A percentile compares a stretch with the other conserved stretches of the same genome.
Conservation (phyloP, 1,140 invertebrate species). For the Laupala kohalensis region DNA sequence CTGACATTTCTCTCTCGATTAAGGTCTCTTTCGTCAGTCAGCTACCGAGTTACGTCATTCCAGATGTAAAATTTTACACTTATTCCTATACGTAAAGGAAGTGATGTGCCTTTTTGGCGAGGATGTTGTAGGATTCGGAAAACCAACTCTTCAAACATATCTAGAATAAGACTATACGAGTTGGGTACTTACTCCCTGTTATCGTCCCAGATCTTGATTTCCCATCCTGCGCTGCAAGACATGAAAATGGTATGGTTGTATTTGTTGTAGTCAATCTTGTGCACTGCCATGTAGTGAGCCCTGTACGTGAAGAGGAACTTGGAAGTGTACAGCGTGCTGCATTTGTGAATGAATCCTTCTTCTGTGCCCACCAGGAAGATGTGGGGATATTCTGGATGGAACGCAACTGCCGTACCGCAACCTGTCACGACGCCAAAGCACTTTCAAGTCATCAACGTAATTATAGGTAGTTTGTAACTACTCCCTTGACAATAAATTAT, state of each 20-base stretch:
- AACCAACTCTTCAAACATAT: too few species aligned
- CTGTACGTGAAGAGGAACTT: constrained; percentile 64
- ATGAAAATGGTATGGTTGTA: constrained; percentile 77
- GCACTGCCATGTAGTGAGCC: constrained; percentile 78
- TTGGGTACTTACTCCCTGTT: constrained; percentile 39
- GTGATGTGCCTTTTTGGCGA: too few species aligned
- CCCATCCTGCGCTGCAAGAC: constrained; percentile 85
- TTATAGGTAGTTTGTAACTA: too few species aligned
- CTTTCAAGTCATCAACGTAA: not conserved
- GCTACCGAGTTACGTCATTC: too few species aligned
- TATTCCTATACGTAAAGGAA: too few species aligned
- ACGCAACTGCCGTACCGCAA: constrained; percentile 74
- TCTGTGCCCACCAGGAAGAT: constrained; percentile 85
- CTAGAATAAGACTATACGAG: not conserved
- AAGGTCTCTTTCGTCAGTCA: too few species aligned
- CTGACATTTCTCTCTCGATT: too few species aligned
- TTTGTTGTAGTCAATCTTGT: constrained; percentile 76
- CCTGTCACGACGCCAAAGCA: constrained; percentile 45
- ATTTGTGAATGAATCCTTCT: constrained; percentile 81
- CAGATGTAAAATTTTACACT: too few species aligned
- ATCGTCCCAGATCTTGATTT: constrained; percentile 90
- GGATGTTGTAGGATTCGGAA: too few species aligned
- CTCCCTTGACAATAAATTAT: too few species aligned
- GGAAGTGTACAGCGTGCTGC: constrained; percentile 73
- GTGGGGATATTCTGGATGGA: constrained; percentile 64